These are phyloP conservation scores for Steatornis caripensis DNA, from an alignment of 2,113 vertebrate species.

Conservation along the genomic window DNA sequence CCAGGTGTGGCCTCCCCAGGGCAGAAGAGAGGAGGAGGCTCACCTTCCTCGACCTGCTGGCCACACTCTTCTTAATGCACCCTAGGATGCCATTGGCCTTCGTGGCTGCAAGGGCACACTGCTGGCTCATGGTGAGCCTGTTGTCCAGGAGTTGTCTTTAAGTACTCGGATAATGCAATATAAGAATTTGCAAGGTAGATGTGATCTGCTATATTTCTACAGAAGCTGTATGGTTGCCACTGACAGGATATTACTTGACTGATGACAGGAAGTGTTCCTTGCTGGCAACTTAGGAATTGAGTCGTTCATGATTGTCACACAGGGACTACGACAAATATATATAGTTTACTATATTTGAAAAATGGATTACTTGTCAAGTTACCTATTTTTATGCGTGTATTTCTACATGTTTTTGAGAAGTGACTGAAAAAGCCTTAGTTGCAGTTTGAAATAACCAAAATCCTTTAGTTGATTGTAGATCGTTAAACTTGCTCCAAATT, in stretches of 20 bases:
- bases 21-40: too few relatives aligned
- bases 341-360: background rate
- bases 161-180: background rate
- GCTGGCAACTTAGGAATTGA: background rate
- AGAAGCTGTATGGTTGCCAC: background rate
- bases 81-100: too few relatives aligned
- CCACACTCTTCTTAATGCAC: too few relatives aligned
- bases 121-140: too few relatives aligned
- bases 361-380: background rate
- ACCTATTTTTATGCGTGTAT: background rate
- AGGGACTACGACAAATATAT: background rate
- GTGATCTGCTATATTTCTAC: background rate
- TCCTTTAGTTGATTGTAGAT: background rate
- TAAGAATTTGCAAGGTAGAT: background rate
- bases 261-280: background rate
- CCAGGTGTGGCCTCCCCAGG: too few relatives aligned
- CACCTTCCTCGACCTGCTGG: too few relatives aligned
- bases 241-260: background rate
- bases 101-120: too few relatives aligned
- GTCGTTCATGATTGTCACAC: background rate
- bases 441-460: background rate
- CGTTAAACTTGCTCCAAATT: background rate
- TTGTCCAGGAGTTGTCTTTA: too few relatives aligned
- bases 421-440: background rate
- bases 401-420: background rate